Percentiles rank a stretch among this genome's conserved stretches.
Evolutionary conservation across 2,888 invertebrate genomes (phyloP).

Genomic region (Apotomis betuletana): DNA sequence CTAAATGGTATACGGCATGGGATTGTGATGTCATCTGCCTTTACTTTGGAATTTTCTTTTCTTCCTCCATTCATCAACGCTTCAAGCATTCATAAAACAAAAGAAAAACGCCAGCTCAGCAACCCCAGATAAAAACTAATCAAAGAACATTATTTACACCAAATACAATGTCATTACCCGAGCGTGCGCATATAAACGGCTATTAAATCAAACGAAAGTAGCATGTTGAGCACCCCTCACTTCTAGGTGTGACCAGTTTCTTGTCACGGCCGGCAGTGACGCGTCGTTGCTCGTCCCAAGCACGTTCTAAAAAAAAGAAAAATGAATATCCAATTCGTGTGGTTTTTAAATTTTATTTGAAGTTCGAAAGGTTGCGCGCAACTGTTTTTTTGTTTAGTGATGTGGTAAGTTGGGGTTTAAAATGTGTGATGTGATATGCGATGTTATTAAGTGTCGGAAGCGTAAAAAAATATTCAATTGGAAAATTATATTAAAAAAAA

Average conservation of each 20-base stretch:
- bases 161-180: slow-evolving; percentile 33
- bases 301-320: slow-evolving; percentile 54
- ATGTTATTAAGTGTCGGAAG: background rate
- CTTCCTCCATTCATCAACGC: no score
- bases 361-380: slow-evolving; percentile 26
- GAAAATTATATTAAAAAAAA: no score
- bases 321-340: slow-evolving; percentile 37
- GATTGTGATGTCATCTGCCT: no score
- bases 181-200: slow-evolving; percentile 37
- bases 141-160: background rate
- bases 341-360: background rate
- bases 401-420: slow-evolving; percentile 24
- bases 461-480: background rate
- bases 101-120: background rate
- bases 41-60: no score
- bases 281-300: slow-evolving; percentile 63
- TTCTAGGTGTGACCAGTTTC: slow-evolving; percentile 48
- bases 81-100: background rate
- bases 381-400: slow-evolving; percentile 16
- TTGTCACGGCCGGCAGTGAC: slow-evolving; percentile 63
- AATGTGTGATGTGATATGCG: slow-evolving; percentile 17
- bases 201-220: slow-evolving; percentile 56
- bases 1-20: no score
- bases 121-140: background rate
- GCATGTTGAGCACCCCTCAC: slow-evolving; percentile 65